Percentiles rank a stretch among this genome's conserved stretches.
Conservation (phyloP, 2,797 vertebrate genomes). For the Chelon auratus region DNA sequence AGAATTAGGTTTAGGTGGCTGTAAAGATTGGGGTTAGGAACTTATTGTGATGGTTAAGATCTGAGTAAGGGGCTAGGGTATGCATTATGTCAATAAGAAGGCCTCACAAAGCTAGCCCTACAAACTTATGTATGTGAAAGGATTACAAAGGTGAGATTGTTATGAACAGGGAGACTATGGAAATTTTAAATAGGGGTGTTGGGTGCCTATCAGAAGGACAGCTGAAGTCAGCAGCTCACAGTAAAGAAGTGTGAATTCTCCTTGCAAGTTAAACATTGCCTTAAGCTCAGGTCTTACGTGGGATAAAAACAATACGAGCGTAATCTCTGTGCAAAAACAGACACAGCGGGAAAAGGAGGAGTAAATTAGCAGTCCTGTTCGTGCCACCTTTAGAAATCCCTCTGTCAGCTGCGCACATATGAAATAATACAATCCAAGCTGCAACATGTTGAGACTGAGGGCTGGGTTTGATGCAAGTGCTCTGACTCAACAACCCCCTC, state of each 20-base stretch:
- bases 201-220: constrained; percentile 1
- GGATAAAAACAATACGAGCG: constrained; percentile 32
- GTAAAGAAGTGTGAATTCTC: constrained; percentile 24
- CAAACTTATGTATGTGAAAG: too few relatives aligned
- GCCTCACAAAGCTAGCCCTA: too few relatives aligned
- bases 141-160: too few relatives aligned
- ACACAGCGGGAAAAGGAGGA: constrained; percentile 17
- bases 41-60: too few relatives aligned
- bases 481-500: constrained; percentile 47
- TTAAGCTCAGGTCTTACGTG: constrained; percentile 15
- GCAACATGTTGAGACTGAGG: constrained; percentile 55
- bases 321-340: constrained; percentile 55
- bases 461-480: constrained; percentile 33
- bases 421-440: constrained; percentile 53
- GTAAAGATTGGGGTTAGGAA: too few relatives aligned
- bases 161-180: background rate
- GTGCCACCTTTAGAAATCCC: constrained; percentile 44
- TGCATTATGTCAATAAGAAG: too few relatives aligned
- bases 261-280: constrained; percentile 58
- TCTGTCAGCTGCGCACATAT: constrained; percentile 44
- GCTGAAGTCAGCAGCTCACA: constrained; percentile 23
- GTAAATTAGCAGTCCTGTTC: constrained; percentile 41
- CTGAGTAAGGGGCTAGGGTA: too few relatives aligned
- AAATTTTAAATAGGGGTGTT: background rate
- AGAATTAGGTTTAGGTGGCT: too few relatives aligned